Evolutionary conservation across 2,888 invertebrate species (phyloP), one percentile per base, ranked within the genome.

Genomic region (Mylabris sibirica): DNA sequence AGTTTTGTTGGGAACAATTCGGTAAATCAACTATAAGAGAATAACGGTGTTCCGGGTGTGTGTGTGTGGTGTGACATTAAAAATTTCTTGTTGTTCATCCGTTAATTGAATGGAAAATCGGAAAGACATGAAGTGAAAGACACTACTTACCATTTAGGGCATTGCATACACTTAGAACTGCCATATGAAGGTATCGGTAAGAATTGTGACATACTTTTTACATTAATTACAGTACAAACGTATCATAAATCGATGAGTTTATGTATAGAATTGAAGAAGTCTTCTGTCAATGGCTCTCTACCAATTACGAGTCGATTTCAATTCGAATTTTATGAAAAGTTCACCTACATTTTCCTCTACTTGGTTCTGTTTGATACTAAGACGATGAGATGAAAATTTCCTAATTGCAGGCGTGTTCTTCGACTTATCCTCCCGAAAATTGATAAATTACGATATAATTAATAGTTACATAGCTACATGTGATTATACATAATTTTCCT

Each of bases 61-160:
- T 24, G 2, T 24, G 0, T 5, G 9, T 53, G 8, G 22, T n/a
- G n/a, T n/a, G n/a, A n/a, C n/a, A n/a, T n/a, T n/a, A n/a, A 12
- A 14, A 24, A 26, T 57, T 57, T 57, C 24, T 57, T 22, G 11
- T 22, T 57, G 20, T 53, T 24, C 57, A 6, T 57, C 26, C 26
- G 57, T 12, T 57, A 57, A 26, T 57, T 57, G 57, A 57, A 57
- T 26, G 57, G 57, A 57, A 57, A 57, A 24, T 57, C 22, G 24
- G 57, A 14, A n/a, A n/a, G 26, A 24, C 14, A 57, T 26, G 8
- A 11, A 57, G 57, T 14, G 57, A 57, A 57, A 57, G 57, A 57
- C 57, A 57, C 57, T 57, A 57, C 57, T 57, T 57, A 57, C 57
- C 57, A 57, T 57, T 26, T 26, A 57, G 57, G 57, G 57, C 57